phyloP scores from a whole-genome alignment of 1,140 invertebrate genomes.

The Eueides isabella region DNA sequence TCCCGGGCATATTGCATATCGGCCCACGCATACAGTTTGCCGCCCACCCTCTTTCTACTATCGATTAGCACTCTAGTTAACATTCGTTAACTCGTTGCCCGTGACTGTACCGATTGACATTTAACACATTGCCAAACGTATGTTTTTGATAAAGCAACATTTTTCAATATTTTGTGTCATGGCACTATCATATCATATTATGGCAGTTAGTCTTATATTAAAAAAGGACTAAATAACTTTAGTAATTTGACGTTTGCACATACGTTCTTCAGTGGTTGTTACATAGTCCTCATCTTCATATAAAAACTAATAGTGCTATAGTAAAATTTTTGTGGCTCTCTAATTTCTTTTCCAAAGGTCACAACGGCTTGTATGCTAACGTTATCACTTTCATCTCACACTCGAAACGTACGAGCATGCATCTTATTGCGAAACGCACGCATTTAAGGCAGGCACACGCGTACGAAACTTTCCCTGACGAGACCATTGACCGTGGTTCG shows the following conservation, averaged over 20 bases:
- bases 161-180: neutral
- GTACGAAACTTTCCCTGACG: constrained; percentile 72
- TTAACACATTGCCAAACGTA: constrained; percentile 32
- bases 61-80: constrained; percentile 20
- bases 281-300: neutral
- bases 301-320: neutral
- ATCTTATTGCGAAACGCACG: constrained; percentile 63
- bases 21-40: constrained; percentile 23
- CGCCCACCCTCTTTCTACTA: constrained; percentile 14
- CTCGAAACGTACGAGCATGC: constrained; percentile 37
- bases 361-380: constrained; percentile 28
- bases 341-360: constrained; percentile 31
- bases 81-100: constrained; percentile 15
- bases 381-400: constrained; percentile 62
- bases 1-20: constrained; percentile 26
- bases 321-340: neutral
- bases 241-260: no score
- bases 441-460: constrained; percentile 56
- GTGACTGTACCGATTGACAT: constrained; percentile 19
- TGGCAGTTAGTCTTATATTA: neutral
- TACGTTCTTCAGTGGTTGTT: no score
- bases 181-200: neutral
- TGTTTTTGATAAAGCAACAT: constrained; percentile 22
- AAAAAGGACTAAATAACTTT: no score
- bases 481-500: constrained; percentile 75